These are phyloP conservation scores for Strigamia maritima DNA, from an alignment of 2,888 invertebrate genomes.

Conservation along the genomic window DNA sequence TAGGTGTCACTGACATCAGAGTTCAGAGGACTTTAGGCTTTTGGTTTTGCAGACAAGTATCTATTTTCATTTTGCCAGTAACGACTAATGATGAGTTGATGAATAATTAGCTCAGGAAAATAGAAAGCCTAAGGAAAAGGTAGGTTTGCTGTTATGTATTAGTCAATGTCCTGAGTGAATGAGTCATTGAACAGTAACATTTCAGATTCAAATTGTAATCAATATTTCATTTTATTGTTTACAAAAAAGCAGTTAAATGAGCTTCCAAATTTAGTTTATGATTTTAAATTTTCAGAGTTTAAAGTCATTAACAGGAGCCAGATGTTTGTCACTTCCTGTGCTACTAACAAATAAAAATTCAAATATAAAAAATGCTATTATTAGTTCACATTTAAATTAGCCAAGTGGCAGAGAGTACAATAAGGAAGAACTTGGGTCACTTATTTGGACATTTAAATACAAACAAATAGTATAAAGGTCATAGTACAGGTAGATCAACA, in stretches of 20 bases:
- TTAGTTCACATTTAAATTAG: neutral
- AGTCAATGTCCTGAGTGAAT: constrained; percentile 6
- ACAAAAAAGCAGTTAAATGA: neutral
- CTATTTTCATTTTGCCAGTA: neutral
- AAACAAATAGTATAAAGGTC: neutral
- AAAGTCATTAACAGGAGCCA: neutral
- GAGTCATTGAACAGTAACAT: neutral
- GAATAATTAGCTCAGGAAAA: neutral
- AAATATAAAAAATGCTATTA: neutral
- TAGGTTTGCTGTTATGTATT: neutral
- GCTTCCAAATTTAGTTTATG: neutral
- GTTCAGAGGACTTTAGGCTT: constrained; percentile 22
- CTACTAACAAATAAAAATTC: neutral
- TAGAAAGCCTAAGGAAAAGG: neutral
- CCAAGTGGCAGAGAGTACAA: too few species aligned
- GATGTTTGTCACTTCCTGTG: neutral
- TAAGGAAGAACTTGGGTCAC: neutral
- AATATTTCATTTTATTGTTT: neutral
- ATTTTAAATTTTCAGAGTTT: neutral
- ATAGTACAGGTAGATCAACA: neutral
- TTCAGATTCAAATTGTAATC: neutral
- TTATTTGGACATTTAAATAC: neutral
- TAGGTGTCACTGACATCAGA: constrained; percentile 28
- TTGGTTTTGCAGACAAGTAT: neutral
- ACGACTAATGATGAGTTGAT: too few species aligned